These are phyloP conservation scores for Dendrolimus punctatus DNA, from an alignment of 1,140 invertebrate species.

Conservation along the genomic window DNA sequence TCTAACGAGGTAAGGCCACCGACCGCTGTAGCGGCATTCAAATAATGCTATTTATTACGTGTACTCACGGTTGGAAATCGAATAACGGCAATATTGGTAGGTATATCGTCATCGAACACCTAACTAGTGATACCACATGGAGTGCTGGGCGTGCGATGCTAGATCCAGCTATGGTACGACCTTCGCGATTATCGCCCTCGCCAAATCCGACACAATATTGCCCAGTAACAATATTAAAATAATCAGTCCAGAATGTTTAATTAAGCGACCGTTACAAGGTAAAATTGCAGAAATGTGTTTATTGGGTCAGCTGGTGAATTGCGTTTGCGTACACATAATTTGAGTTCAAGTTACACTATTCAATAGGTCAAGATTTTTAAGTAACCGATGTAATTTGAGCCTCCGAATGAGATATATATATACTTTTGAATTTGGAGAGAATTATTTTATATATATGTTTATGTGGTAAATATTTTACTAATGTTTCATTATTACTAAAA, in stretches of 20 bases:
- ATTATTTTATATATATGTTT: too few species aligned
- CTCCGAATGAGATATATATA: background rate
- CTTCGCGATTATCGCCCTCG: conserved; percentile 58
- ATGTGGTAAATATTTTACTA: too few species aligned
- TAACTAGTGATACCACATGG: conserved; percentile 58
- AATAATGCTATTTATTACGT: conserved; percentile 32
- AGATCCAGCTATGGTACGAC: conserved; percentile 60
- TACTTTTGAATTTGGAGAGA: background rate
- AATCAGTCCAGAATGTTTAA: too few species aligned
- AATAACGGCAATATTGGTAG: conserved; percentile 17
- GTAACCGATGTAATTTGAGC: too few species aligned
- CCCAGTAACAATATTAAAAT: background rate
- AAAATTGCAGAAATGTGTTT: too few species aligned
- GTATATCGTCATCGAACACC: conserved; percentile 55
- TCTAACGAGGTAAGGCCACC: conserved; percentile 70
- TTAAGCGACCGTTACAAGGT: too few species aligned
- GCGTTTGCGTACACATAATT: too few species aligned
- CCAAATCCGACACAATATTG: conserved; percentile 26
- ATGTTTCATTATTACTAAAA: too few species aligned
- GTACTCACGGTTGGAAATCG: conserved; percentile 22
- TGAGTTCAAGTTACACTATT: too few species aligned
- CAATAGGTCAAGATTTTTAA: too few species aligned
- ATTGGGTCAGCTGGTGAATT: too few species aligned
- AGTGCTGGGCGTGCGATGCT: conserved; percentile 54
- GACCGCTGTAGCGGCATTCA: conserved; percentile 39